Conservation (phyloP, 2,113 vertebrate genomes). For the Gymnobelideus leadbeateri region DNA sequence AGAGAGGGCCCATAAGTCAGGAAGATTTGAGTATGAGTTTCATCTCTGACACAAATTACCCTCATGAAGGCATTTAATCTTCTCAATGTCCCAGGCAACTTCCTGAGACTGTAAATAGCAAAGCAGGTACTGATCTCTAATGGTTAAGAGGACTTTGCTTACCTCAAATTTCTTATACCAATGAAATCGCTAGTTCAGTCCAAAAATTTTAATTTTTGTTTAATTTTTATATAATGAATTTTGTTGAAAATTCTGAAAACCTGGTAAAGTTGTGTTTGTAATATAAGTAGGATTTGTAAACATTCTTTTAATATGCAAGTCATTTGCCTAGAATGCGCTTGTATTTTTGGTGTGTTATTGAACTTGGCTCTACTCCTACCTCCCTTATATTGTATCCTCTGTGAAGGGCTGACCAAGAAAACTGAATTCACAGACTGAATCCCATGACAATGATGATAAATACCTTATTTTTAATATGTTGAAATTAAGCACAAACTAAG, state of each 20-base stretch:
- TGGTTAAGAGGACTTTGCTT: not conserved
- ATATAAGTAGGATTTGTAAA: conserved; percentile 14
- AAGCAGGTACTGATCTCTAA: not conserved
- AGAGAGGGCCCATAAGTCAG: not conserved
- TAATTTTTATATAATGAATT: conserved; percentile 42
- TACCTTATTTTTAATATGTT: conserved; percentile 24
- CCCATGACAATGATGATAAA: conserved; percentile 51
- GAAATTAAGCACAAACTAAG: conserved; percentile 27
- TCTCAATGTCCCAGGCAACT: not conserved
- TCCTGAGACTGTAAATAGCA: not conserved
- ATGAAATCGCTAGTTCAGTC: not conserved
- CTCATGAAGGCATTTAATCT: not conserved
- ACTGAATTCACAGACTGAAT: conserved; percentile 24
- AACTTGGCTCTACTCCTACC: conserved; percentile 24
- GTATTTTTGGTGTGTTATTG: conserved; percentile 54
- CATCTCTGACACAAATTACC: not conserved
- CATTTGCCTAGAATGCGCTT: conserved; percentile 53
- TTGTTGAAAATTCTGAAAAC: conserved; percentile 48
- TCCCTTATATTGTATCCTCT: conserved; percentile 18
- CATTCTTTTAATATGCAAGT: conserved; percentile 37
- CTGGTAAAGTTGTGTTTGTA: conserved; percentile 33
- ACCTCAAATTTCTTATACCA: not conserved
- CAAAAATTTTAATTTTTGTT: conserved; percentile 46
- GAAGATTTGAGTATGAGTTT: not conserved
- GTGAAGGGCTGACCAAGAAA: conserved; percentile 54